A percentile compares a stretch with the other conserved stretches of the same genome.
Evolutionary conservation across 2,113 vertebrate species (phyloP).

Genomic region (Bothrops jararaca): DNA sequence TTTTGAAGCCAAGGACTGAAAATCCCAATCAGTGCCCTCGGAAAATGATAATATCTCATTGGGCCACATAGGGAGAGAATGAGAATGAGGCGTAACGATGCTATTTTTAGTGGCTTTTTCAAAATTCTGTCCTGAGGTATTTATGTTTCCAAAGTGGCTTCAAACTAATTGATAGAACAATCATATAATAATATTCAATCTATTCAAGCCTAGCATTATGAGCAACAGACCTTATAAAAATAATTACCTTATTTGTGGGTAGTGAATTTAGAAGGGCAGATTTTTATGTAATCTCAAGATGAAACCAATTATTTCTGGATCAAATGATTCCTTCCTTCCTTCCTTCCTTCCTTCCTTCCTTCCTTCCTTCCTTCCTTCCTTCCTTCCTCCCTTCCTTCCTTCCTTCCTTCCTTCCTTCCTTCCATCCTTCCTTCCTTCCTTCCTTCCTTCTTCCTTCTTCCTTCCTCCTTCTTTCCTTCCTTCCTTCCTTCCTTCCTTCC

Average conservation of each 20-base stretch:
- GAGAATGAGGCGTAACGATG: not conserved
- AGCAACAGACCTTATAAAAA: not conserved
- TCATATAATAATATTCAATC: not conserved
- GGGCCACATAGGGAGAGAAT: not conserved
- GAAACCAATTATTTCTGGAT: not conserved
- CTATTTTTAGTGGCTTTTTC: not conserved
- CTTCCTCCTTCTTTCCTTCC: too few species aligned
- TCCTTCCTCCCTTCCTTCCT: too few species aligned
- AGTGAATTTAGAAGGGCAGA: not conserved
- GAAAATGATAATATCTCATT: not conserved
- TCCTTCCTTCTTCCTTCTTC: too few species aligned
- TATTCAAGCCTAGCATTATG: not conserved
- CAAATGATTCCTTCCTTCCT: not conserved
- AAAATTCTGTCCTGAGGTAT: not conserved
- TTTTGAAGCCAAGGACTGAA: not conserved
- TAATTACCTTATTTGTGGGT: not conserved
- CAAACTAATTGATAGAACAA: not conserved
- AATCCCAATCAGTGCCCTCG: too few species aligned
- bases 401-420: too few species aligned
- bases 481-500: too few species aligned
- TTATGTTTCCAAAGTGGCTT: not conserved
- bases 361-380: too few species aligned
- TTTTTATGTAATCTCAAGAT: not conserved
- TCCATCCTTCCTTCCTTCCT: too few species aligned
- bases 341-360: too few species aligned